These are phyloP conservation scores for Xenotilapia leptura DNA, from an alignment of 2,113 vertebrate species.

Conservation along the genomic window DNA sequence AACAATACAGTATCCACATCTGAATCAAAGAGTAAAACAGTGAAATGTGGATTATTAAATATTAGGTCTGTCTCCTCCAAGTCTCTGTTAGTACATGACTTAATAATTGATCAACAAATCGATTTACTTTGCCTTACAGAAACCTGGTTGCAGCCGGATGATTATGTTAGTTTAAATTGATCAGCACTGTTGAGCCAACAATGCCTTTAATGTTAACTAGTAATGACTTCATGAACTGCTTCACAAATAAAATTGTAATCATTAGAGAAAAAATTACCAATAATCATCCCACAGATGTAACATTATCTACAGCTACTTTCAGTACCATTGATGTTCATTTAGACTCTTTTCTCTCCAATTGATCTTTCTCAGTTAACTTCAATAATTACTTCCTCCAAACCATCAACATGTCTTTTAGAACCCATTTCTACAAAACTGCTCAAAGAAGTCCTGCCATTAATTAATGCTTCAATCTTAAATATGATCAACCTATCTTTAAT, in stretches of 20 bases:
- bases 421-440: background rate
- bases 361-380: accelerated
- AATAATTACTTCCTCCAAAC: background rate
- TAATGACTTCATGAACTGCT: background rate
- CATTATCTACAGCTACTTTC: accelerated
- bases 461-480: accelerated
- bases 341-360: background rate
- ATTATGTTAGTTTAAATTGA: background rate
- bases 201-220: background rate
- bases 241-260: background rate
- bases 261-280: background rate
- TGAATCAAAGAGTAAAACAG: background rate
- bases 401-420: accelerated
- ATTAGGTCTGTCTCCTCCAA: background rate
- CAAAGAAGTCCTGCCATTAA: background rate
- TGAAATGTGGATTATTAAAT: background rate
- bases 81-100: background rate
- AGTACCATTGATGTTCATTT: accelerated
- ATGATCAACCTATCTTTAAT: background rate
- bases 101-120: background rate
- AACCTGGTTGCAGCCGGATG: accelerated
- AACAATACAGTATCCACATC: background rate
- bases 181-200: background rate
- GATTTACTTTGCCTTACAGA: accelerated
- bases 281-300: background rate